Evolutionary conservation across 1,140 invertebrate species (phyloP), one percentile per base, ranked within the genome.

Genomic region (Thaumatotibia leucotreta): DNA sequence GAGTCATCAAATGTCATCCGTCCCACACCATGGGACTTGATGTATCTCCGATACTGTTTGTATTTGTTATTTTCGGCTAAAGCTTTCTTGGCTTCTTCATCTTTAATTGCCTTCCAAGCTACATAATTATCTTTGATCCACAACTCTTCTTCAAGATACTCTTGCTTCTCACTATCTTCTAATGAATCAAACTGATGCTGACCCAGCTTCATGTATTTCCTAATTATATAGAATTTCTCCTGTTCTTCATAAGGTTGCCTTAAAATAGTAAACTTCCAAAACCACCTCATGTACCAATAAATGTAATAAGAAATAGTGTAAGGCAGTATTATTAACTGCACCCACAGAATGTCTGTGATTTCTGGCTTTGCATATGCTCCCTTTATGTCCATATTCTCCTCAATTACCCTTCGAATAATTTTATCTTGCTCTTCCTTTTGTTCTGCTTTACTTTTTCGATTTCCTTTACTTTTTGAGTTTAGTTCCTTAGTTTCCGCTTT

Each of bases 321-420:
- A 0, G 97, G 97, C 24, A 95, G 92, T 29, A 97, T 93, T 32
- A 97, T 83, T 32, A 98, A 80, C 84, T 97, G 96, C 63, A 97
- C 91, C 95, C 96, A 97, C 8, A 98, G 84, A 0, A 98, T 94
- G 86, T 98, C 95, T 29, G 88, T 91, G 2, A 95, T 81, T 64
- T 93, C 93, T 5, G 96, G 96, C 82, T 96, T 97, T 0, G 96
- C 95, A 89, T 97, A 98, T 5, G 96, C 96, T 3, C 97, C 97
- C 81, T 96, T 94, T 31, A 98, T 97, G 83, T 97, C 96, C 94
- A 98, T 97, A 79, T 97, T 97, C 73, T 97, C 94, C 90, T 96
- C 96, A 66, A 98, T 95, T 9, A 98, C 95, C 86, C 94, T 93
- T 74, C 94, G 93, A 63, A 98, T 95, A 24, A 97, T 92, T 35